Evolutionary conservation across 2,797 vertebrate species (phyloP).

Genomic region (Alca torda): DNA sequence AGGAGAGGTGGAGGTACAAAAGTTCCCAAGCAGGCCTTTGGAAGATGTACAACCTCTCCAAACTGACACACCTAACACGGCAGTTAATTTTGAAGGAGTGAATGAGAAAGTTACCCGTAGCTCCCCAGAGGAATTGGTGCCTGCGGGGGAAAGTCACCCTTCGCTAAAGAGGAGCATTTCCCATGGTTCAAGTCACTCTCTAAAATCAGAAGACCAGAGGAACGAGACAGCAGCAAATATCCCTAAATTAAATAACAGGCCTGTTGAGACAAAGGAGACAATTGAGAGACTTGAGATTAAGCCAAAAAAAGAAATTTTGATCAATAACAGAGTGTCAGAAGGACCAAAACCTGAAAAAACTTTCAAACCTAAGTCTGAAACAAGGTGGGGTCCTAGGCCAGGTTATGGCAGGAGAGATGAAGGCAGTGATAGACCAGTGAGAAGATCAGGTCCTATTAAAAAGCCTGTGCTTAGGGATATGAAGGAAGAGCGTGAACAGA

Average conservation of each 20-base stretch:
- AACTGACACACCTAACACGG: constrained; percentile 72
- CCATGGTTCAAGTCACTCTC: constrained; percentile 88
- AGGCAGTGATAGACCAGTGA: constrained; percentile 87
- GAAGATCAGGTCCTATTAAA: constrained; percentile 96
- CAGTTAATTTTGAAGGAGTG: constrained; percentile 80
- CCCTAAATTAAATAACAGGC: constrained; percentile 76
- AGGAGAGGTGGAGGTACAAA: constrained; percentile 79
- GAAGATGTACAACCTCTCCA: constrained; percentile 82
- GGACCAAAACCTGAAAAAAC: constrained; percentile 90
- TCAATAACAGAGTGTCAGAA: constrained; percentile 80
- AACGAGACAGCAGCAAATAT: constrained; percentile 78
- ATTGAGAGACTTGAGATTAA: constrained; percentile 86
- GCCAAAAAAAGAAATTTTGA: constrained; percentile 86
- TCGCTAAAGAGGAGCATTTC: constrained; percentile 89
- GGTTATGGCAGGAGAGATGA: constrained; percentile 87
- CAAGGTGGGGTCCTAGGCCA: constrained; percentile 92
- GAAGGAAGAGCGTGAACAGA: constrained; percentile 96
- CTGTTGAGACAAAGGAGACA: constrained; percentile 82
- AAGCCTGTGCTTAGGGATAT: constrained; percentile 97
- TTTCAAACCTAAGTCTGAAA: constrained; percentile 91
- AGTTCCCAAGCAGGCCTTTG: constrained; percentile 81
- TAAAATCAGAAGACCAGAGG: constrained; percentile 89
- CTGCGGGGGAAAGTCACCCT: constrained; percentile 79
- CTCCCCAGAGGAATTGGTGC: constrained; percentile 81
- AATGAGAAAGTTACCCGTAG: constrained; percentile 78